Percentiles rank a stretch among this genome's conserved stretches.
These are phyloP conservation scores for Drosophila tristis DNA, from an alignment of 1,140 invertebrate genomes.

Conservation along the genomic window DNA sequence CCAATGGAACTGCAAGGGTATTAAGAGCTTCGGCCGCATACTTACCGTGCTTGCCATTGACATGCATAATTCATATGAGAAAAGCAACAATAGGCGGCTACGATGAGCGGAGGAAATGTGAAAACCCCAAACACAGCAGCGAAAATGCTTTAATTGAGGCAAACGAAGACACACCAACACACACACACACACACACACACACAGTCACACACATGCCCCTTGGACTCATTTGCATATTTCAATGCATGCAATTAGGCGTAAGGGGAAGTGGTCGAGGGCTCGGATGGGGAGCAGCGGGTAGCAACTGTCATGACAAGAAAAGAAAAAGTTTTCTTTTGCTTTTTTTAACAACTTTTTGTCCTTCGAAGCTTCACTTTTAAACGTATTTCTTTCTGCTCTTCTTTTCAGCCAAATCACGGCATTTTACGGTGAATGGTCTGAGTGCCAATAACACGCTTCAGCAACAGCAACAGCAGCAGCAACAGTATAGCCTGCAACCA, in stretches of 20 bases:
- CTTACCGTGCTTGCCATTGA: slow-evolving; percentile 32
- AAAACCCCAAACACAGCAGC: slow-evolving; percentile 63
- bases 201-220: slow-evolving; percentile 1
- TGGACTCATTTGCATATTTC: slow-evolving; percentile 77
- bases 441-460: slow-evolving; percentile 78
- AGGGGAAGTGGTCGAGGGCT: slow-evolving; percentile 1
- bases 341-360: slow-evolving; percentile 12
- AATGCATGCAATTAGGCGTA: slow-evolving; percentile 78
- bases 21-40: background rate
- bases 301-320: slow-evolving; percentile 56
- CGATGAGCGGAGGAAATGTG: slow-evolving; percentile 64
- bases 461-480: slow-evolving; percentile 55
- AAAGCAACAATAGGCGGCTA: slow-evolving; percentile 78
- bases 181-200: slow-evolving; percentile 4
- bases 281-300: background rate
- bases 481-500: slow-evolving; percentile 69
- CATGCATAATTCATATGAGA: slow-evolving; percentile 84
- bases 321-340: slow-evolving; percentile 41
- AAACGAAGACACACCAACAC: slow-evolving; percentile 22
- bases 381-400: slow-evolving; percentile 11
- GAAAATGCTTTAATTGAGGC: slow-evolving; percentile 81
- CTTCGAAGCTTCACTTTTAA: background rate
- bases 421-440: slow-evolving; percentile 81
- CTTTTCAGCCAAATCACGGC: slow-evolving; percentile 77
- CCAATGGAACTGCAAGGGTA: background rate